Evolutionary conservation across 2,797 vertebrate species (phyloP).

Genomic region (Hafferia zeledoni): DNA sequence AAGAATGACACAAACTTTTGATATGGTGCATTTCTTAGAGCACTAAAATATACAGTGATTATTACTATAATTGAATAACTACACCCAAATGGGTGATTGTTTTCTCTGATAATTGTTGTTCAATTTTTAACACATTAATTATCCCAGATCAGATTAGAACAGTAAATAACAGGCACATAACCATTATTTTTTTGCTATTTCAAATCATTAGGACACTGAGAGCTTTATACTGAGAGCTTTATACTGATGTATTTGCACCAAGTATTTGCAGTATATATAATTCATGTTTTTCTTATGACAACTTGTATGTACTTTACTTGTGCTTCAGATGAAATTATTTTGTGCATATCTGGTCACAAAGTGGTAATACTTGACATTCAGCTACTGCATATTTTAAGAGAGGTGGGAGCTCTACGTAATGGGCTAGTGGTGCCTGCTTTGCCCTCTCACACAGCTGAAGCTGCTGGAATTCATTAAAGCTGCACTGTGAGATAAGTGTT

Average conservation of each 20-base stretch:
- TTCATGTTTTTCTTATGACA: not conserved
- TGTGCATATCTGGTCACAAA: not conserved
- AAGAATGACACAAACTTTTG: not conserved
- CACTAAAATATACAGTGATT: not conserved
- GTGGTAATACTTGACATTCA: not conserved
- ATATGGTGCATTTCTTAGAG: not conserved
- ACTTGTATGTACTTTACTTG: not conserved
- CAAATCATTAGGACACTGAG: not conserved
- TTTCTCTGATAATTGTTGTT: not conserved
- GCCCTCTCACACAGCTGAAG: not conserved
- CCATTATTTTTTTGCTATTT: not conserved
- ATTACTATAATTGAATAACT: not conserved
- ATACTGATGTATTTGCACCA: not conserved
- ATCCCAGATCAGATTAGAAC: not conserved
- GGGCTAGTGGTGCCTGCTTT: not conserved
- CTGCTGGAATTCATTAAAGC: not conserved
- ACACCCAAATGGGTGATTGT: not conserved
- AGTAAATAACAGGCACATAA: not conserved
- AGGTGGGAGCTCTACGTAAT: not conserved
- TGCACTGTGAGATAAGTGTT: rapidly evolving
- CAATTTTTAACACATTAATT: not conserved
- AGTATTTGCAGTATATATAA: not conserved
- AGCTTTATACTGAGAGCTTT: not conserved
- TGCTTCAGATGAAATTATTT: not conserved
- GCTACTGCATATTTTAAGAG: not conserved